Percentiles rank a stretch among this genome's conserved stretches.
These are phyloP conservation scores for Agriopis leucophaearia DNA, from an alignment of 2,888 invertebrate species.

Conservation along the genomic window DNA sequence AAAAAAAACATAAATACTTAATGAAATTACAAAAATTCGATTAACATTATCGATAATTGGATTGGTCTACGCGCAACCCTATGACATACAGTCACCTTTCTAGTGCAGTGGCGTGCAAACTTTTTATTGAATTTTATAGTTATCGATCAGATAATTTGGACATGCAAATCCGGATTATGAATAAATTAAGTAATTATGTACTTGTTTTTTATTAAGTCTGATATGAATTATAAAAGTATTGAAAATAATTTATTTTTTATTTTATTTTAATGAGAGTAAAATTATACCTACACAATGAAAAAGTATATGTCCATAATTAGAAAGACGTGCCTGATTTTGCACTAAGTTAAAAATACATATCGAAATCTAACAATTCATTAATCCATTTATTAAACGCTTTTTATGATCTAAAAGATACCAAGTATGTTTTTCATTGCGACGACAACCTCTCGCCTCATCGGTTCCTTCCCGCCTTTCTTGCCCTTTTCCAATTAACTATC, in stretches of 20 bases:
- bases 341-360: not conserved
- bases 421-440: constrained; percentile 25
- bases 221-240: not conserved
- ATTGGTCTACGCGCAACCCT: constrained; percentile 48
- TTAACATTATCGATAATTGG: constrained; percentile 43
- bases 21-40: not conserved
- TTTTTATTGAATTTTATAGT: constrained; percentile 39
- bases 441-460: constrained; percentile 30
- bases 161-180: not conserved
- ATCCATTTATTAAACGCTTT: not conserved
- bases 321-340: too few relatives aligned
- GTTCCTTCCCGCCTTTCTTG: constrained; percentile 35
- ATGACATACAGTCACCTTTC: constrained; percentile 25
- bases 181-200: not conserved
- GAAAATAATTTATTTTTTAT: too few relatives aligned
- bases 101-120: constrained; percentile 30
- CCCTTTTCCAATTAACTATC: constrained; percentile 49
- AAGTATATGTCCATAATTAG: too few relatives aligned
- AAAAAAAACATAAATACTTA: not conserved
- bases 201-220: not conserved
- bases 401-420: constrained; percentile 8
- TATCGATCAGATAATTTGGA: not conserved
- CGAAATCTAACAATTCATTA: not conserved
- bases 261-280: too few relatives aligned
- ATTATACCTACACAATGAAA: too few relatives aligned